Percentiles rank a stretch among this genome's conserved stretches.
Evolutionary conservation across 2,888 invertebrate genomes (phyloP).

Genomic region (Lamellibrachia satsuma): DNA sequence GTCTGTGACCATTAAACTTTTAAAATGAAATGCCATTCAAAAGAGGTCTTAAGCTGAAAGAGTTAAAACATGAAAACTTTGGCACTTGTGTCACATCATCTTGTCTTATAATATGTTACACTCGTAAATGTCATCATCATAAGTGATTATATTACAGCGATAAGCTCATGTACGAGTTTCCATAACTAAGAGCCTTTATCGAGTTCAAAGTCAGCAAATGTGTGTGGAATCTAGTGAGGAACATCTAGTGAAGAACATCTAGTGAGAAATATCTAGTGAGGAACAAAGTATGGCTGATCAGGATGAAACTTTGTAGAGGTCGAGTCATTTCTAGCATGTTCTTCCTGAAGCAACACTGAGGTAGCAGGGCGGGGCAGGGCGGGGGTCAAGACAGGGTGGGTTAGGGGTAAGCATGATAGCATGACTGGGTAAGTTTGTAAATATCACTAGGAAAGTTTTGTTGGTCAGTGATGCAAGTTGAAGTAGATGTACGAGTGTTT

Average conservation of each 20-base stretch:
- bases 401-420: not conserved
- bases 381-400: not conserved
- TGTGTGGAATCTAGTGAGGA: not conserved
- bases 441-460: not conserved
- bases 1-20: too few relatives aligned
- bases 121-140: not conserved
- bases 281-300: not conserved
- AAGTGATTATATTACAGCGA: not conserved
- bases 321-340: not conserved
- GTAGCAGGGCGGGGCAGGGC: not conserved
- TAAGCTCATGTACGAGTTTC: not conserved
- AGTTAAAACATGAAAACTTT: too few relatives aligned
- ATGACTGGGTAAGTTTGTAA: slow-evolving; percentile 1
- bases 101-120: not conserved
- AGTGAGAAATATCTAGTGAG: not conserved
- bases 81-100: too few relatives aligned
- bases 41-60: too few relatives aligned
- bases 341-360: not conserved
- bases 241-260: not conserved
- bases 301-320: not conserved
- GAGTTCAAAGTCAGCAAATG: not conserved
- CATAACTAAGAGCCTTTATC: not conserved
- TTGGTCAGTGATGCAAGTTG: not conserved
- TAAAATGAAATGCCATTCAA: too few relatives aligned
- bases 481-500: not conserved